Percentiles rank a stretch among this genome's conserved stretches.
These are phyloP conservation scores for Micronisus gabar DNA, from an alignment of 2,113 vertebrate species.

Conservation along the genomic window DNA sequence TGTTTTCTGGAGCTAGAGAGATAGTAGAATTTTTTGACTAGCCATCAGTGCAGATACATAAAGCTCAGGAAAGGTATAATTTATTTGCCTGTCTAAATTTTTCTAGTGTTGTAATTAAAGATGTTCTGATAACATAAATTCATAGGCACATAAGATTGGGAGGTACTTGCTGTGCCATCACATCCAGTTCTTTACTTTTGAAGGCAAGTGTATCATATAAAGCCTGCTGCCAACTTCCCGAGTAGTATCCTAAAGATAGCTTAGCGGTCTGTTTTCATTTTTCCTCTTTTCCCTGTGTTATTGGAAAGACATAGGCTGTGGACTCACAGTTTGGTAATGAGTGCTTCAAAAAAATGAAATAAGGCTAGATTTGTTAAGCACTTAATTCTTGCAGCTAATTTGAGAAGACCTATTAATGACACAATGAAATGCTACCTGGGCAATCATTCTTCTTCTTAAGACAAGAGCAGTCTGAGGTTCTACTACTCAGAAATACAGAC, in stretches of 20 bases:
- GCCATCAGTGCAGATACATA: background rate
- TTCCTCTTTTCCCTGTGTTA: background rate
- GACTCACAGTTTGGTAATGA: background rate
- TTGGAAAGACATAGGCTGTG: background rate
- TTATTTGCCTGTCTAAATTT: background rate
- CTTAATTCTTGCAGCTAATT: background rate
- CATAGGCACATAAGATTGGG: background rate
- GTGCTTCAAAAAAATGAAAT: background rate
- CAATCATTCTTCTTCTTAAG: constrained; percentile 26
- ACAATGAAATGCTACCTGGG: constrained; percentile 8
- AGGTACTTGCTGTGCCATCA: background rate
- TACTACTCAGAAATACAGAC: background rate
- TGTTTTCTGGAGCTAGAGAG: background rate
- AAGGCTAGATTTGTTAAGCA: background rate
- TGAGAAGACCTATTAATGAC: background rate
- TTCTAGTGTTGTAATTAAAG: background rate
- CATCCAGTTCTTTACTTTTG: background rate
- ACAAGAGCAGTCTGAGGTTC: constrained; percentile 17
- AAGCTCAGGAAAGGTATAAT: background rate
- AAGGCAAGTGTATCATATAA: background rate
- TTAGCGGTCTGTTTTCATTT: background rate
- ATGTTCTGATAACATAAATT: background rate
- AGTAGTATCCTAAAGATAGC: background rate
- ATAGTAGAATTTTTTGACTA: background rate
- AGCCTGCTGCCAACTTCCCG: background rate